Percentiles rank a stretch among this genome's conserved stretches.
These are phyloP conservation scores for Apostichopus parvimensis DNA, from an alignment of 35 echinoderm and acorn worm genomes.

Conservation along the genomic window DNA sequence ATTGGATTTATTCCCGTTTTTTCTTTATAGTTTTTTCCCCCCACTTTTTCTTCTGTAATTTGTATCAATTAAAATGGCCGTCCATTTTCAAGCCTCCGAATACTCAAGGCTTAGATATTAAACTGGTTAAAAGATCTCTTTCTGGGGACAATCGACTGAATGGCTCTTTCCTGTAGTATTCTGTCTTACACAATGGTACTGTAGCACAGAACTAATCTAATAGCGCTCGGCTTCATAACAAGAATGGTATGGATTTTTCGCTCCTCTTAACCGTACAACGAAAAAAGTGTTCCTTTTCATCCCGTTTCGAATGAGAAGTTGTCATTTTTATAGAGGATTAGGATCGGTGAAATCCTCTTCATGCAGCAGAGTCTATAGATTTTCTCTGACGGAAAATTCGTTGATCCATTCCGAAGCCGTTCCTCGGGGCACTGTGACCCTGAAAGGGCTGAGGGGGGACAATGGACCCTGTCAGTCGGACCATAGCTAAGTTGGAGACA, in stretches of 20 bases:
- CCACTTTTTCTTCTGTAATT: too few relatives aligned
- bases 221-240: background rate
- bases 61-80: too few relatives aligned
- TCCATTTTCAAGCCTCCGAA: too few relatives aligned
- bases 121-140: background rate
- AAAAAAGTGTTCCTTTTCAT: background rate
- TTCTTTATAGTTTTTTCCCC: too few relatives aligned
- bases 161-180: background rate
- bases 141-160: background rate
- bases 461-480: background rate
- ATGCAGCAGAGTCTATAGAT: background rate
- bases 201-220: background rate
- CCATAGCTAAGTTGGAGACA: background rate
- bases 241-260: background rate
- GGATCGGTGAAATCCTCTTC: conserved; percentile 32
- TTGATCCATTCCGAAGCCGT: conserved; percentile 4
- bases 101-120: background rate
- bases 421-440: conserved; percentile 26
- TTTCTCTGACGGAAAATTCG: conserved; percentile 23
- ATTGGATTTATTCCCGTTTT: too few relatives aligned
- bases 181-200: background rate
- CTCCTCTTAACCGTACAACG: background rate
- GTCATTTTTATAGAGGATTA: conserved; percentile 37
- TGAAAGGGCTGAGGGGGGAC: background rate
- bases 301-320: background rate